Conservation (phyloP, 2,113 vertebrate genomes). For the Larimichthys polyactis region DNA sequence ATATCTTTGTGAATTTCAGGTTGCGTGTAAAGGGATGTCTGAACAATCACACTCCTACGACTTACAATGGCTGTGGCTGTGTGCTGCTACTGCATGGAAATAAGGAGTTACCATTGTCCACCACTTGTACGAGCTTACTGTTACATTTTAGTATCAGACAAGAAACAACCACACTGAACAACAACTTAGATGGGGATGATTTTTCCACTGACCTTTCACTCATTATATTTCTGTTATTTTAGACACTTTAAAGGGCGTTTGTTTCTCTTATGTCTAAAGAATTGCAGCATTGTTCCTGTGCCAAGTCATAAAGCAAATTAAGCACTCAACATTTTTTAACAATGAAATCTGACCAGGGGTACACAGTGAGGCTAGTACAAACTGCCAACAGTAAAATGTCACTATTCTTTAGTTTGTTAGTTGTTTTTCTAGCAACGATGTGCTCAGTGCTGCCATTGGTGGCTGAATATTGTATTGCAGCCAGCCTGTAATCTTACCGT, state of each 20-base stretch:
- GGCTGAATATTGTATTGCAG: neutral
- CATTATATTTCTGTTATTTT: too few species aligned
- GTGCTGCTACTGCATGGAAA: neutral
- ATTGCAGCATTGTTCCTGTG: too few species aligned
- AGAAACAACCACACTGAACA: neutral
- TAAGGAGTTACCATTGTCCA: neutral
- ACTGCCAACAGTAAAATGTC: neutral
- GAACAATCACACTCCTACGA: neutral
- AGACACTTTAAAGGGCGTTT: too few species aligned
- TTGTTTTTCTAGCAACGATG: neutral
- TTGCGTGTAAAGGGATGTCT: neutral
- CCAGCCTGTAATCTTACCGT: neutral
- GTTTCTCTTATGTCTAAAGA: too few species aligned
- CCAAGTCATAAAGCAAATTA: too few species aligned
- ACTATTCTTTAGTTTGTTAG: neutral
- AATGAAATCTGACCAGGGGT: too few species aligned
- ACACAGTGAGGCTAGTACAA: neutral
- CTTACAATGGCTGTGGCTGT: neutral
- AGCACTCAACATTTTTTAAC: too few species aligned
- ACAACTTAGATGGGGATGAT: neutral
- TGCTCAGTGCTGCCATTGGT: neutral
- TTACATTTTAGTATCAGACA: too few species aligned
- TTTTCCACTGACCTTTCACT: too few species aligned
- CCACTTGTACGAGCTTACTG: too few species aligned
- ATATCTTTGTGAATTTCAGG: neutral